A percentile compares a stretch with the other conserved stretches of the same genome.
Evolutionary conservation across 2,113 vertebrate species (phyloP).

Genomic region (Tetrao urogallus): DNA sequence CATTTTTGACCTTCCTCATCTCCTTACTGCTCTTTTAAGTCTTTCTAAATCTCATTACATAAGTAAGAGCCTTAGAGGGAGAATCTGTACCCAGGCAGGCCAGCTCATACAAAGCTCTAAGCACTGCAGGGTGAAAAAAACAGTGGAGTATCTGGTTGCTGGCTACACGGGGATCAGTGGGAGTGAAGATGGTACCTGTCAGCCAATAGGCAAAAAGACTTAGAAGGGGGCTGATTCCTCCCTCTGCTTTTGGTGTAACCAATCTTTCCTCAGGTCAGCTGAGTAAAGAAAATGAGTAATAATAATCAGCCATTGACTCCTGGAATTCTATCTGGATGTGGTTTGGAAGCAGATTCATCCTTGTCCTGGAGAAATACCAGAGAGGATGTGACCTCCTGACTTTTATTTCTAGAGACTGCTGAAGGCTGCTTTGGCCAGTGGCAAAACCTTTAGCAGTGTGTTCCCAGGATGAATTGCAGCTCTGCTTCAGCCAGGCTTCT

Average conservation of each 20-base stretch:
- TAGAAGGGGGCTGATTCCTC: not conserved
- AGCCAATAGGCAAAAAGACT: slow-evolving; percentile 12
- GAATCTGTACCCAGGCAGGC: slow-evolving; percentile 9
- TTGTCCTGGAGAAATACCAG: not conserved
- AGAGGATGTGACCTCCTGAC: not conserved
- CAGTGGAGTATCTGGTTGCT: not conserved
- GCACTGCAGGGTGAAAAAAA: not conserved
- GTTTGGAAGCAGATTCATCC: not conserved
- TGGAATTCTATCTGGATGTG: not conserved
- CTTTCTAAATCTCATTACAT: slow-evolving; percentile 60
- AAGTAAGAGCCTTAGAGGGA: slow-evolving; percentile 55
- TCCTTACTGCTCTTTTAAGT: slow-evolving; percentile 49
- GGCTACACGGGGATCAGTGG: not conserved
- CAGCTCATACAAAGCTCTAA: slow-evolving; percentile 26
- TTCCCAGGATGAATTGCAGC: not conserved
- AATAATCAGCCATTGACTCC: not conserved
- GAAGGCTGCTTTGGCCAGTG: not conserved
- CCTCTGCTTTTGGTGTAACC: not conserved
- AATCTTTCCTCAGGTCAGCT: not conserved
- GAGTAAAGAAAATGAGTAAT: not conserved
- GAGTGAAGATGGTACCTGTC: slow-evolving; percentile 8
- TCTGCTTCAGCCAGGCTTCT: not conserved
- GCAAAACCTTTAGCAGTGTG: not conserved
- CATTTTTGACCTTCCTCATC: slow-evolving; percentile 50
- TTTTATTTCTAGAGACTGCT: not conserved